Evolutionary conservation across 2,113 vertebrate genomes (phyloP).

Genomic region (Myotis brandtii): DNA sequence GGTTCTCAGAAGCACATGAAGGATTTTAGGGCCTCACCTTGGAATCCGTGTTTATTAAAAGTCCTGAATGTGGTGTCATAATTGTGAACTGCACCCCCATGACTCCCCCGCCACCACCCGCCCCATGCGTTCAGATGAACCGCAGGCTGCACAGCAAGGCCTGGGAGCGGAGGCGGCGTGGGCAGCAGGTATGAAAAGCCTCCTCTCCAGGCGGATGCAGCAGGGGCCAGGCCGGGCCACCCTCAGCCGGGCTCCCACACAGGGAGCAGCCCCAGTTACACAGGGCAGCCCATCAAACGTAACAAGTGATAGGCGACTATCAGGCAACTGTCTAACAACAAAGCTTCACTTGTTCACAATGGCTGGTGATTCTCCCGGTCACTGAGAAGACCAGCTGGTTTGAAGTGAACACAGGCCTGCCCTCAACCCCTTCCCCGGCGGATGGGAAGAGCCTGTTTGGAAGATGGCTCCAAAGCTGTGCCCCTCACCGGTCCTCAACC

Average conservation of each 20-base stretch:
- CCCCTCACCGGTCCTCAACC: not conserved
- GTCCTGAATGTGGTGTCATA: not conserved
- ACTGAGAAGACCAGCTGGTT: not conserved
- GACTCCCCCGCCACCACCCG: not conserved
- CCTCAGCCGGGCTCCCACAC: not conserved
- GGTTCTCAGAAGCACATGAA: not conserved
- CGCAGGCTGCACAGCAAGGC: too few species aligned
- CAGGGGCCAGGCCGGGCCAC: not conserved
- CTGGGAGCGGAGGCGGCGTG: rapidly evolving
- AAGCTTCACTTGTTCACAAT: constrained; percentile 11
- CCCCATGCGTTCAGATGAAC: not conserved
- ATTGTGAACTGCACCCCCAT: not conserved
- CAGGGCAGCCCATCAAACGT: not conserved
- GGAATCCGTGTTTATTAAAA: not conserved
- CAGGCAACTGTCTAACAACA: not conserved
- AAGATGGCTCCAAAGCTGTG: not conserved
- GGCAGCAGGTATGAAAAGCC: not conserved
- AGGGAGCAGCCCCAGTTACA: not conserved
- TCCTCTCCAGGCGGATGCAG: not conserved
- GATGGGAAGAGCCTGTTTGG: not conserved
- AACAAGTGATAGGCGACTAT: not conserved
- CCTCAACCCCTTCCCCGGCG: not conserved
- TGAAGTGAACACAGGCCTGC: not conserved
- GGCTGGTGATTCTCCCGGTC: not conserved
- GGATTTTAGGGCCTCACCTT: not conserved